These are phyloP conservation scores for Acanthopleura granulata DNA, from an alignment of 2,888 invertebrate species.

Conservation along the genomic window DNA sequence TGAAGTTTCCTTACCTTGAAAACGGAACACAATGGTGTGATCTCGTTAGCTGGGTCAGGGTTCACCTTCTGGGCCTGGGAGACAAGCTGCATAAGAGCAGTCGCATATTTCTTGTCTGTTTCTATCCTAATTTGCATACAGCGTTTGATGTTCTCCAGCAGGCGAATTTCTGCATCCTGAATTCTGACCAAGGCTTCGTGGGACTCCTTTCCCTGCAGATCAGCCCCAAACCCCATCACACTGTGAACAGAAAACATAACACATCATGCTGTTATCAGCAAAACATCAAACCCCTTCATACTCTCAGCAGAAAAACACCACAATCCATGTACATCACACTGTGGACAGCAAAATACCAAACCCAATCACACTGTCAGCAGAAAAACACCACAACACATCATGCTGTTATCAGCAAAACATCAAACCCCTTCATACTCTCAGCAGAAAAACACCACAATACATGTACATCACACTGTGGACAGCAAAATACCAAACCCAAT, in stretches of 20 bases:
- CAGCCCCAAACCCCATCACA: conserved; percentile 81
- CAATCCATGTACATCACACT: conserved; percentile 77
- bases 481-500: conserved; percentile 80
- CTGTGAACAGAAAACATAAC: conserved; percentile 12
- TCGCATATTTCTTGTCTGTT: conserved; percentile 91
- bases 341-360: conserved; percentile 76
- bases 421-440: conserved; percentile 76
- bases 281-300: no score
- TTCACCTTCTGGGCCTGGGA: conserved; percentile 61
- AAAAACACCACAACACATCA: conserved; percentile 83
- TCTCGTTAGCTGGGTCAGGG: conserved; percentile 49
- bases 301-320: conserved; percentile 86
- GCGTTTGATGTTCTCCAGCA: conserved; percentile 91
- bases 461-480: conserved; percentile 57
- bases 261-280: background rate
- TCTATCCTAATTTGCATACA: conserved; percentile 89
- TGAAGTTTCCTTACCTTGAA: conserved; percentile 49
- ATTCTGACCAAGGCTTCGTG: conserved; percentile 91
- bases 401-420: conserved; percentile 5
- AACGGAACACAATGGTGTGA: conserved; percentile 49
- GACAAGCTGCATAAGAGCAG: conserved; percentile 75
- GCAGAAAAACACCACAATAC: no score
- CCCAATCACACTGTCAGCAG: conserved; percentile 74
- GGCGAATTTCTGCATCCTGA: conserved; percentile 92
- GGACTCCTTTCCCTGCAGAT: conserved; percentile 87